Conservation (phyloP, 2,797 vertebrate species). For the Loris lydekkerianus region DNA sequence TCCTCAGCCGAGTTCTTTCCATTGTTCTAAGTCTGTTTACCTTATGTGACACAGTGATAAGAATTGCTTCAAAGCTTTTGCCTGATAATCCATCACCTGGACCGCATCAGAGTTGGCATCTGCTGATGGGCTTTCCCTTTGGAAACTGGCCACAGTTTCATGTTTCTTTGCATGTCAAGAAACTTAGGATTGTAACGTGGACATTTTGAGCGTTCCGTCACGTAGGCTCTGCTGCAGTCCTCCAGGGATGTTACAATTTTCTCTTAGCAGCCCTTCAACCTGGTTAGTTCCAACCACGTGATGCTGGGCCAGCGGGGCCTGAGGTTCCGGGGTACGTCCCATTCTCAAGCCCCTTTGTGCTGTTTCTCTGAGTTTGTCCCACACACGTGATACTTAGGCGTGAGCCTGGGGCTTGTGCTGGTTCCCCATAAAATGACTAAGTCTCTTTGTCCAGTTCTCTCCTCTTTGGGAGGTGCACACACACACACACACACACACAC, state of each 20-base stretch:
- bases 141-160: background rate
- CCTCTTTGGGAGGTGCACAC: too few species aligned
- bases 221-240: background rate
- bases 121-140: background rate
- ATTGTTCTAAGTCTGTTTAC: background rate
- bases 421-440: background rate
- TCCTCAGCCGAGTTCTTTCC: background rate
- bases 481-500: background rate
- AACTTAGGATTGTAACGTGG: background rate
- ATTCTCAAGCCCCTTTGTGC: too few species aligned
- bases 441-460: background rate
- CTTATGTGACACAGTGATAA: background rate
- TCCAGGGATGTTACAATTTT: accelerated
- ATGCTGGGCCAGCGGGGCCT: background rate
- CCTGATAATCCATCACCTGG: background rate
- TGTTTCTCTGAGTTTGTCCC: background rate
- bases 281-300: background rate
- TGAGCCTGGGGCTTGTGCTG: background rate
- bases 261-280: too few species aligned
- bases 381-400: accelerated
- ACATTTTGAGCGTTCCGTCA: too few species aligned
- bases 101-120: background rate
- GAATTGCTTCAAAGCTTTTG: background rate
- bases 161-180: background rate
- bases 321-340: background rate